Conservation (phyloP, 1,140 invertebrate genomes). For the Brachionus asplanchnoidis region DNA sequence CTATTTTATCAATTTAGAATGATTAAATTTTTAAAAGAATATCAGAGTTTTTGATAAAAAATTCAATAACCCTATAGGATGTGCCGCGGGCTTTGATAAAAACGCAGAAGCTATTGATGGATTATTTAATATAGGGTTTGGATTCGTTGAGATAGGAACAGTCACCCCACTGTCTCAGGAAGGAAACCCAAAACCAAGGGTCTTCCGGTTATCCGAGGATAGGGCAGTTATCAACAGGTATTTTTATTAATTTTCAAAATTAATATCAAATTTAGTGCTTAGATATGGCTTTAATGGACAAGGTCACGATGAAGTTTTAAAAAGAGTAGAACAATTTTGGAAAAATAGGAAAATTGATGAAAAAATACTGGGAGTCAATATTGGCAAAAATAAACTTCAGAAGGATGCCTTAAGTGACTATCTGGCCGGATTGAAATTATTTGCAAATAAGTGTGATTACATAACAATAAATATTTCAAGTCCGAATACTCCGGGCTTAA, state of each 20-base stretch:
- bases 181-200: constrained; percentile 83
- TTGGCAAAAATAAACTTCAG: constrained; percentile 88
- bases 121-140: constrained; percentile 78
- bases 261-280: constrained; percentile 7
- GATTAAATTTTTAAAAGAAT: background rate
- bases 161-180: constrained; percentile 84
- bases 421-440: constrained; percentile 57
- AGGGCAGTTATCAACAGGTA: constrained; percentile 83
- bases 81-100: constrained; percentile 97
- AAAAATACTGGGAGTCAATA: constrained; percentile 74
- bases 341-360: constrained; percentile 42
- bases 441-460: constrained; percentile 59
- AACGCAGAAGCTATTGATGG: constrained; percentile 82
- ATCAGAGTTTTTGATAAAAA: constrained; percentile 53
- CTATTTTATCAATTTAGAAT: background rate
- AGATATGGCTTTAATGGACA: constrained; percentile 90
- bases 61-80: constrained; percentile 82
- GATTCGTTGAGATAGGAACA: constrained; percentile 85
- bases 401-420: constrained; percentile 74
- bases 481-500: constrained; percentile 88
- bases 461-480: constrained; percentile 61
- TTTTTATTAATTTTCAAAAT: background rate
- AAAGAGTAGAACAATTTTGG: constrained; percentile 46
- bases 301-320: constrained; percentile 66
- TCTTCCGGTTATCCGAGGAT: constrained; percentile 80